These are phyloP conservation scores for Neosilurus hyrtlii DNA, from an alignment of 2,797 vertebrate species.

Conservation along the genomic window DNA sequence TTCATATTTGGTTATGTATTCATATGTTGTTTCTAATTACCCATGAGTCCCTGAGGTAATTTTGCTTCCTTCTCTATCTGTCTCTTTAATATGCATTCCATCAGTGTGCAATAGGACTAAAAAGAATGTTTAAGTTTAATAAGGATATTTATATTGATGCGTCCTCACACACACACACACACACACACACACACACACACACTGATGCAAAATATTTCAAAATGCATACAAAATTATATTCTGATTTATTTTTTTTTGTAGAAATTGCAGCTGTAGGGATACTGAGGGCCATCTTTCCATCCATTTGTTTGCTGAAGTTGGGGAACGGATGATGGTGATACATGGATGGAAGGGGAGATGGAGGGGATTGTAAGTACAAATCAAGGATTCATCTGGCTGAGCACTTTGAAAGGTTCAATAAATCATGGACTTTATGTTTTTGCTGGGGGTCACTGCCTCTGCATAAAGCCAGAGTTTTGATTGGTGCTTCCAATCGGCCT, in stretches of 20 bases:
- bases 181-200: not conserved
- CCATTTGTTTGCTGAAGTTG: not conserved
- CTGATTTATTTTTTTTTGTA: not conserved
- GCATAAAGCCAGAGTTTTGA: not conserved
- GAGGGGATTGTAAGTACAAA: not conserved
- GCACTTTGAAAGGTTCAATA: conserved; percentile 2
- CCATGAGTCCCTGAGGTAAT: not conserved
- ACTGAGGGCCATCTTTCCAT: no score
- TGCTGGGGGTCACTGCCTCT: not conserved
- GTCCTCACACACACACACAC: not conserved
- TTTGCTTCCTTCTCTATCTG: not conserved
- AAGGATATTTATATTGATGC: not conserved
- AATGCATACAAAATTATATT: not conserved
- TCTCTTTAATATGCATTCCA: conserved; percentile 17
- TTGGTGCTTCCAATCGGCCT: not conserved
- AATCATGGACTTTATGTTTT: conserved; percentile 8
- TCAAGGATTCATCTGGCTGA: conserved; percentile 1
- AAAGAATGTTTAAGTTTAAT: not conserved
- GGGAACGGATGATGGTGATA: not conserved
- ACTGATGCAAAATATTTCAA: not conserved
- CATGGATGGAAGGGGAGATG: not conserved
- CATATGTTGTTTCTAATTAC: conserved; percentile 19
- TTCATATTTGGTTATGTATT: not conserved
- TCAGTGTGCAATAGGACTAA: not conserved
- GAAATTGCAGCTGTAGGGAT: not conserved